Evolutionary conservation across 2,888 invertebrate species (phyloP).

Genomic region (Drosophila austrosaltans): DNA sequence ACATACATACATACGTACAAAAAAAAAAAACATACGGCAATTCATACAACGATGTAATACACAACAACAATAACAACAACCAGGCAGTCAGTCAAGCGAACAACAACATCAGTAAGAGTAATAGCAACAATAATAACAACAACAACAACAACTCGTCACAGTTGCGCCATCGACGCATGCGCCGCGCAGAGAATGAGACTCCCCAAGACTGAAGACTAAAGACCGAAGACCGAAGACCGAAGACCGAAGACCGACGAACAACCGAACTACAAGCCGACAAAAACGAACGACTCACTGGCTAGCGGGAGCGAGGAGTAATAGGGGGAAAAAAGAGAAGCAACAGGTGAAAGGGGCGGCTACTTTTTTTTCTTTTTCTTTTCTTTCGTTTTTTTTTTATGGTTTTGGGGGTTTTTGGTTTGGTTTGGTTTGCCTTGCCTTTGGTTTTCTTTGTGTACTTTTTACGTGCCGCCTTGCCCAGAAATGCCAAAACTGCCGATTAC

Average conservation of each 20-base stretch:
- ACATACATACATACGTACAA: conserved; percentile 20
- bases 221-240: conserved; percentile 4
- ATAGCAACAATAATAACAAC: conserved; percentile 17
- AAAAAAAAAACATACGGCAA: neutral
- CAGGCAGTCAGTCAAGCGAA: conserved; percentile 22
- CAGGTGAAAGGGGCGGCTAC: conserved; percentile 66
- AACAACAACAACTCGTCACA: conserved; percentile 56
- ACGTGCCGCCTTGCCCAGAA: conserved; percentile 8
- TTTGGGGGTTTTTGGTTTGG: neutral
- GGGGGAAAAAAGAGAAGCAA: conserved; percentile 26
- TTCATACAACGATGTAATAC: conserved; percentile 68
- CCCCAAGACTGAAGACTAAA: neutral
- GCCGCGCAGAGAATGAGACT: conserved; percentile 65
- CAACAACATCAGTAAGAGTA: conserved; percentile 23
- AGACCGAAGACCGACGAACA: neutral
- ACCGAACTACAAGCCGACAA: too few relatives aligned
- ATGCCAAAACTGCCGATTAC: conserved; percentile 6
- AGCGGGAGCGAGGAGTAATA: neutral
- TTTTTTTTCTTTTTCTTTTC: conserved; percentile 35
- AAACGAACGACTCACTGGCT: too few relatives aligned
- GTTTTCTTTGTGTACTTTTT: conserved; percentile 8
- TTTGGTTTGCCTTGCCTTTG: neutral
- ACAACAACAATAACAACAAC: conserved; percentile 43
- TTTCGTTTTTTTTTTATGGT: neutral
- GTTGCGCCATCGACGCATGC: conserved; percentile 78